Percentiles rank a stretch among this genome's conserved stretches.
Evolutionary conservation across 2,113 vertebrate genomes (phyloP).

Genomic region (Paratilapia polleni): DNA sequence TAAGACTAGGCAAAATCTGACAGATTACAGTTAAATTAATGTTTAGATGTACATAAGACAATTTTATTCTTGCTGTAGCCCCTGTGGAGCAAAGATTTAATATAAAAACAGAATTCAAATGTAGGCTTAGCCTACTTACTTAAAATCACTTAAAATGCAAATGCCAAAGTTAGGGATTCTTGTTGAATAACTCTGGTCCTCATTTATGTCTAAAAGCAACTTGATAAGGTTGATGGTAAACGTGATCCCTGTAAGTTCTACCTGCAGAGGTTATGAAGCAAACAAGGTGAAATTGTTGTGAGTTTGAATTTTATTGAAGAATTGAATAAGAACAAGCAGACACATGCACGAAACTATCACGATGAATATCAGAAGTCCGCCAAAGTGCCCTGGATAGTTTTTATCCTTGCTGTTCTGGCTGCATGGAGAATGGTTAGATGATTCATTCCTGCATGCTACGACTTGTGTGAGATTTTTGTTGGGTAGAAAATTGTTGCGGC

Average conservation of each 20-base stretch:
- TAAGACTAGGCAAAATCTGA: too few species aligned
- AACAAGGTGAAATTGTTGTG: background rate
- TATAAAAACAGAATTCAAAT: too few species aligned
- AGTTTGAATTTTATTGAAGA: background rate
- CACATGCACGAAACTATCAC: background rate
- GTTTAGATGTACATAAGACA: too few species aligned
- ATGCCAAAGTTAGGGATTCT: too few species aligned
- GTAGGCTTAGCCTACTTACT: too few species aligned
- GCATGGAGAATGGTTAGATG: background rate
- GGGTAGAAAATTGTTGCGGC: background rate
- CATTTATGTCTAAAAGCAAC: background rate
- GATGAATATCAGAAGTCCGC: background rate
- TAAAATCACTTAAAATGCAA: too few species aligned
- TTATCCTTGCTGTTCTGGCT: background rate
- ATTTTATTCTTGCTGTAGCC: too few species aligned
- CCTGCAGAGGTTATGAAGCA: background rate
- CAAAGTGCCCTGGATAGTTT: rapidly evolving
- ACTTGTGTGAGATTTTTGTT: conserved; percentile 26
- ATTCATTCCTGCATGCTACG: conserved; percentile 41
- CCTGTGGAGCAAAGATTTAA: too few species aligned
- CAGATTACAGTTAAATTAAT: too few species aligned
- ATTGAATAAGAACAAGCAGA: background rate
- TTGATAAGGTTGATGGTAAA: background rate
- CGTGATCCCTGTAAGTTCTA: background rate
- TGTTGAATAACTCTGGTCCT: background rate